Evolutionary conservation across 2,888 invertebrate species (phyloP), one percentile per base, ranked within the genome.

Genomic region (Sicus ferrugineus): DNA sequence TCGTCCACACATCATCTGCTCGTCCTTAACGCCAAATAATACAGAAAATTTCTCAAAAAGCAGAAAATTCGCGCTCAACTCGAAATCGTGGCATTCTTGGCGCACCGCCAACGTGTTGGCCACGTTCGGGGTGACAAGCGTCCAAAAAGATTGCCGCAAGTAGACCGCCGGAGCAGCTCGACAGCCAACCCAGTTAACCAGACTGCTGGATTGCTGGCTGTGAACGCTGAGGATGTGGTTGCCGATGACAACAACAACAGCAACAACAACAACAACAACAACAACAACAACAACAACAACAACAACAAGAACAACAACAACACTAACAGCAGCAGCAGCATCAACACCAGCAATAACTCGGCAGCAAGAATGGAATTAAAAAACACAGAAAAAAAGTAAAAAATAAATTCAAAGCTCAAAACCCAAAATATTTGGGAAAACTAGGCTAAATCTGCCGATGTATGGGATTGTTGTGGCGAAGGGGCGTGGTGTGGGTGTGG

Each of bases 361-460:
- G 11, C 52, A 52, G 14, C 48, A 48, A 48, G n/a, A 16, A 52
- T 2, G 9, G 21, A 52, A 52, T 11, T 23, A n/a, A 19, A 11
- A 21, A 52, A 52, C 19, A 19, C n/a, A 52, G n/a, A 48, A 11
- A 6, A 19, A 16, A 26, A 23, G 23, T 21, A 52, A 52, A 52
- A 26, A 52, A 52, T 21, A 38, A 52, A 19, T 11, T 2, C 19
- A 19, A 28, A 54, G 2, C 2, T 1, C 26, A 42, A 42, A 42
- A 42, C 14, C 5, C 42, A 9, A 42, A 42, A 42, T 42, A 46
- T 26, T 48, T 23, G 16, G 14, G n/a, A 1, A 50, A 64, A 50
- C 64, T 64, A 52, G 64, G 64, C 64, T 64, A 64, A 31, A 19
- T n/a, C 21, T 52, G 30, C 21, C 31, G 64, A 31, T 5, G 56